Conservation (phyloP, 2,888 invertebrate species). For the Lysandra bellargus region DNA sequence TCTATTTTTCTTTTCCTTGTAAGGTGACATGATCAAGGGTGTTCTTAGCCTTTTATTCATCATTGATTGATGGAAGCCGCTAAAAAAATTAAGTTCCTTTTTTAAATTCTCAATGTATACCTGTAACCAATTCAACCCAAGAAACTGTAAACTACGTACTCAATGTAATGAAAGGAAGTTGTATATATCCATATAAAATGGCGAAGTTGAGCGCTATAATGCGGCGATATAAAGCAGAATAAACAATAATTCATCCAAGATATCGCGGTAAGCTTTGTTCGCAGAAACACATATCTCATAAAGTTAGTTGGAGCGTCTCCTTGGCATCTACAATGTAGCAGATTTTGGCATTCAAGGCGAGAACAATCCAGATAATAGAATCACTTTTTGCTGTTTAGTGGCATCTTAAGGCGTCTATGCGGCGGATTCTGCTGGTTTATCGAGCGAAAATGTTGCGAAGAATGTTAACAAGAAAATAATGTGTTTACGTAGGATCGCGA, state of each 20-base stretch:
- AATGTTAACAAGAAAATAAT: constrained; percentile 22
- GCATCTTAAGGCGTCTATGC: constrained; percentile 38
- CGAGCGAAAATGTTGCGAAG: constrained; percentile 5
- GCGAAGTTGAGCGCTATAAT: constrained; percentile 18
- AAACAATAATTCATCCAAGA: constrained; percentile 63
- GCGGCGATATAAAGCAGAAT: constrained; percentile 48
- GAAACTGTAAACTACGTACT: neutral
- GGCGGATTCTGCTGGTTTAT: constrained; percentile 44
- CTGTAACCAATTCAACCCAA: neutral
- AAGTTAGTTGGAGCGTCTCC: constrained; percentile 70
- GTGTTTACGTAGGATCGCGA: neutral
- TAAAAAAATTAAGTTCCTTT: neutral
- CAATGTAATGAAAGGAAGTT: neutral
- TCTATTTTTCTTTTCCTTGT: too few species aligned
- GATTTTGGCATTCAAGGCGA: constrained; percentile 73
- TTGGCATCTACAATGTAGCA: constrained; percentile 62
- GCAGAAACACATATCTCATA: constrained; percentile 68
- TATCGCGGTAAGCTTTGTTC: constrained; percentile 64
- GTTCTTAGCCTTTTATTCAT: too few species aligned
- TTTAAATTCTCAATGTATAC: neutral
- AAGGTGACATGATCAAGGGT: too few species aligned
- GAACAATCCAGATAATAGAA: constrained; percentile 76
- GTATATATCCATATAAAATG: neutral
- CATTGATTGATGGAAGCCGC: too few species aligned
- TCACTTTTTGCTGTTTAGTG: constrained; percentile 52